phyloP scores from a whole-genome alignment of 2,797 vertebrate species.

The Loris lydekkerianus region DNA sequence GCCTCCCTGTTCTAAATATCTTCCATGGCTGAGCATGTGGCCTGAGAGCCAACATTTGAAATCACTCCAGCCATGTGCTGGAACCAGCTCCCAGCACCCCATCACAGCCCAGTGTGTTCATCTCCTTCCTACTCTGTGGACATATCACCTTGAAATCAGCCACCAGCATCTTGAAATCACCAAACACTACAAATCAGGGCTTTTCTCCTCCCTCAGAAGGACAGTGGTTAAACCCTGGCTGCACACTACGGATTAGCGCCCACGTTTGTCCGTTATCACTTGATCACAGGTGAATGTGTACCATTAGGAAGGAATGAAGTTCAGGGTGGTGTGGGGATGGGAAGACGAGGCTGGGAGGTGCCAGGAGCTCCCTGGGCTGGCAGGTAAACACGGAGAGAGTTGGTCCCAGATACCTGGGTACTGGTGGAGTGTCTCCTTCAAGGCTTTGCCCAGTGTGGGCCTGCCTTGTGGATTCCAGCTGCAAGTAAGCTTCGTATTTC shows the following conservation, averaged over 20 bases:
- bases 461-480: not conserved
- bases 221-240: not conserved
- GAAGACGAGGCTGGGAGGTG: not conserved
- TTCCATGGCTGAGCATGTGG: not conserved
- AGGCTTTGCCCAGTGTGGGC: not conserved
- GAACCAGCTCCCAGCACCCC: not conserved
- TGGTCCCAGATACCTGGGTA: too few relatives aligned
- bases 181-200: not conserved
- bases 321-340: not conserved
- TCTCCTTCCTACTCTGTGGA: not conserved
- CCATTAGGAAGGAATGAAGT: not conserved
- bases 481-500: not conserved
- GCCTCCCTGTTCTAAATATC: not conserved
- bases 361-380: fast-evolving
- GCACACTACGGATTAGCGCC: not conserved
- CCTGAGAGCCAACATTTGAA: conserved; percentile 38
- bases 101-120: not conserved
- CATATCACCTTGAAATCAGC: not conserved
- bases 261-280: not conserved
- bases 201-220: not conserved
- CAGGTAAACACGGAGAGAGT: not conserved
- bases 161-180: not conserved
- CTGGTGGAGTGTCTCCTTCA: not conserved
- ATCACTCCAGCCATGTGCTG: not conserved
- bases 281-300: not conserved